A percentile compares a stretch with the other conserved stretches of the same genome.
Evolutionary conservation across 2,888 invertebrate species (phyloP).

Genomic region (Xestobium rufovillosum): DNA sequence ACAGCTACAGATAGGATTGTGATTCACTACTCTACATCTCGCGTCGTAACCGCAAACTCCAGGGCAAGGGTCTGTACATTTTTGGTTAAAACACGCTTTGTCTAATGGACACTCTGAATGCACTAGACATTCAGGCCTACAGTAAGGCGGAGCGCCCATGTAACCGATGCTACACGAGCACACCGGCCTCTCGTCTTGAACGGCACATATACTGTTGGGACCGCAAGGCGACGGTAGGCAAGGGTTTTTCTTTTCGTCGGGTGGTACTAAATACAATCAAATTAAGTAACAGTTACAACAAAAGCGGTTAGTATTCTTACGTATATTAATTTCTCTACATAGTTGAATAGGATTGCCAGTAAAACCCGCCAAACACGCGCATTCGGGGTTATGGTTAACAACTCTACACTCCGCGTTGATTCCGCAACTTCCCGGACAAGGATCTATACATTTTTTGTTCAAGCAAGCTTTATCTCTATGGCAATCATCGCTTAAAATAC

Average conservation of each 20-base stretch:
- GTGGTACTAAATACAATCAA: constrained; percentile 27
- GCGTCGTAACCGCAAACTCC: constrained; percentile 72
- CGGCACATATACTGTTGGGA: constrained; percentile 67
- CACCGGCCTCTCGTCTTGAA: constrained; percentile 62
- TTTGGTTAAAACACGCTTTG: constrained; percentile 69
- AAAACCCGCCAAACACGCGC: constrained; percentile 65
- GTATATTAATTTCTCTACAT: constrained; percentile 43
- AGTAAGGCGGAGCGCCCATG: constrained; percentile 67
- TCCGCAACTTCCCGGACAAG: constrained; percentile 71
- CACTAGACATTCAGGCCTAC: constrained; percentile 70
- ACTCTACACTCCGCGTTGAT: constrained; percentile 69
- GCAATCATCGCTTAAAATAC: constrained; percentile 71
- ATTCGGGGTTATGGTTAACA: constrained; percentile 68
- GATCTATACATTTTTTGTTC: constrained; percentile 70
- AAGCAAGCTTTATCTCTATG: constrained; percentile 63
- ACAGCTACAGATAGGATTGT: constrained; percentile 74
- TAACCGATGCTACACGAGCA: constrained; percentile 69
- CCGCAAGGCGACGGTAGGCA: constrained; percentile 75
- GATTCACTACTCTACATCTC: constrained; percentile 69
- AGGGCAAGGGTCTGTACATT: constrained; percentile 69
- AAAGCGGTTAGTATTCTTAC: constrained; percentile 29
- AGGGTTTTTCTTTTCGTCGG: constrained; percentile 51
- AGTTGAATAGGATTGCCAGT: constrained; percentile 64
- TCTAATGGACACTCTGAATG: constrained; percentile 70
- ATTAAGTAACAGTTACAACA: not conserved